These are phyloP conservation scores for Sebastes steindachneri DNA, from an alignment of 2,797 vertebrate species.

Conservation along the genomic window DNA sequence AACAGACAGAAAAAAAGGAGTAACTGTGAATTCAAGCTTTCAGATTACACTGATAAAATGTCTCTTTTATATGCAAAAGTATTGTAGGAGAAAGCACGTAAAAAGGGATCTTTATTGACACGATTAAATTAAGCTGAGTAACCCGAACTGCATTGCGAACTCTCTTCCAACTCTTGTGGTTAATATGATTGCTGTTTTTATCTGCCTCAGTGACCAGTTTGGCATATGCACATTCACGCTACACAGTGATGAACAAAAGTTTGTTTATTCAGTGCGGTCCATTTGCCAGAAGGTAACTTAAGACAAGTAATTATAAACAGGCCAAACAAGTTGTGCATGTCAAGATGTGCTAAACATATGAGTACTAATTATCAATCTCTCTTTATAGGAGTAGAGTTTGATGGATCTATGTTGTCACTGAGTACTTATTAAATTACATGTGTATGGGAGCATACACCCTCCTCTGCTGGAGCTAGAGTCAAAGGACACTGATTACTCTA, in stretches of 20 bases:
- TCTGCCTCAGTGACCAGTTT: constrained; percentile 44
- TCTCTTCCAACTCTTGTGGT: constrained; percentile 44
- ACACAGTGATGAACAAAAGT: background rate
- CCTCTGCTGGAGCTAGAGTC: background rate
- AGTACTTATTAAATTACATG: background rate
- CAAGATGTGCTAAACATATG: background rate
- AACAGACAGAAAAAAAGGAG: constrained; percentile 12
- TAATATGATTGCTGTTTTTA: constrained; percentile 48
- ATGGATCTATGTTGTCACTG: background rate
- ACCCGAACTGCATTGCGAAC: constrained; percentile 46
- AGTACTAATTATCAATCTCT: constrained; percentile 12
- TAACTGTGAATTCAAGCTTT: constrained; percentile 40
- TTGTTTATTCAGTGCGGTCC: background rate
- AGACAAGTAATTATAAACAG: constrained; percentile 34
- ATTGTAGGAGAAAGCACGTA: constrained; percentile 34
- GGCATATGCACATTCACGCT: constrained; percentile 30
- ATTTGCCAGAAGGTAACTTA: constrained; percentile 28
- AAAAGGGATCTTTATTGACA: constrained; percentile 46
- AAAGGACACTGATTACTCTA: constrained; percentile 25
- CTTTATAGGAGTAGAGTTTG: background rate
- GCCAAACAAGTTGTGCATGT: background rate
- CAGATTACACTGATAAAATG: constrained; percentile 37
- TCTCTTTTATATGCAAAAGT: constrained; percentile 41
- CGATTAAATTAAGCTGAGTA: constrained; percentile 49
- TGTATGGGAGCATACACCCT: background rate